Evolutionary conservation across 2,797 vertebrate genomes (phyloP), one percentile per base, ranked within the genome.

Genomic region (Xiphophorus birchmanni): DNA sequence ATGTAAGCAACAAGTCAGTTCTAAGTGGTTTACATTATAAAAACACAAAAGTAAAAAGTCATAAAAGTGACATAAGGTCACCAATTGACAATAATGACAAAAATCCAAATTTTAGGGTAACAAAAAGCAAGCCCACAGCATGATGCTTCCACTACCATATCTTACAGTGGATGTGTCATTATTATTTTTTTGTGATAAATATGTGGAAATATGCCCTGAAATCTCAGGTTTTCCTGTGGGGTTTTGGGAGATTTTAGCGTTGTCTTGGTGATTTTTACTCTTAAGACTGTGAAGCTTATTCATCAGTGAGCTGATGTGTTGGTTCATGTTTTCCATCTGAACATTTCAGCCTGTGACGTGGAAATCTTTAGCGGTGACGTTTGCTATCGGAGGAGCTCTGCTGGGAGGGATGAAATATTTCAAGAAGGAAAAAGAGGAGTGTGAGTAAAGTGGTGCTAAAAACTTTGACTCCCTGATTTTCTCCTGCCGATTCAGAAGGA

Each of bases 281-380:
- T 18, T 52, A 2, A 8, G 50, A 52, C 0, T 8, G 50, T 52
- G 50, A 52, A 23, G 50, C 50, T 21, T 1, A 23, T 52, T 52
- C 50, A 52, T 23, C 50, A 23, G 50, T 23, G 50, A 52, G 50
- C 1, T 60, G 56, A 60, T 32, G 26, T 60, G n/a, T 60, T 32
- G 26, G 29, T 32, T 29, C 29, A 54, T 45, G 42, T 52, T 79
- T 60, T 47, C 6, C 35, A 80, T 87, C 86, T 85, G 75, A 4
- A 42, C 76, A 74, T 90, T 72, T 74, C 74, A 99, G 98, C 97
- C 97, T 21, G 97, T 99, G 83, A 97, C 98, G 0, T 99, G 98
- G 98, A 97, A 96, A 89, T 98, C 98, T 74, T 94, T 99, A 85
- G 97, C 95, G 0, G 12, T 97, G 65, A 97, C 97, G 0, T 95